Conservation (phyloP, 2,113 vertebrate genomes). For the Sclerurus mexicanus region DNA sequence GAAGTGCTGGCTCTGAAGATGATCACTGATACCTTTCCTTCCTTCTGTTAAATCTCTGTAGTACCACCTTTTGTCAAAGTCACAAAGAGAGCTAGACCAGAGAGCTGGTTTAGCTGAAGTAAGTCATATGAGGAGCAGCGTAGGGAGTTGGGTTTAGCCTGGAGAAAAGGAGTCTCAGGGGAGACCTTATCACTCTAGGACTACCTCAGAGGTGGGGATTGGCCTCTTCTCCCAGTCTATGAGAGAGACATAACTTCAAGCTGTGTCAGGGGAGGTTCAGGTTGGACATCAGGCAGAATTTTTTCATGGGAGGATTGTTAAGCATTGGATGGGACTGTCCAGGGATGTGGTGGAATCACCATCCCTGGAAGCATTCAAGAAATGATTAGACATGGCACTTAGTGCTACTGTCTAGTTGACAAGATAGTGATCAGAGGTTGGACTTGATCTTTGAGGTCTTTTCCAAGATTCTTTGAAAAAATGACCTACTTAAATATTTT, state of each 20-base stretch:
- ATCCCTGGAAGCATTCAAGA: background rate
- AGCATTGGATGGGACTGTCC: background rate
- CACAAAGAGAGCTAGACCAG: background rate
- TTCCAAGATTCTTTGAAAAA: background rate
- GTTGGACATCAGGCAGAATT: background rate
- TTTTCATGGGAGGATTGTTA: background rate
- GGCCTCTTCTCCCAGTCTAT: background rate
- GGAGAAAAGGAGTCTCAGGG: background rate
- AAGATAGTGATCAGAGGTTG: background rate
- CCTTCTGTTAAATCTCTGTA: background rate
- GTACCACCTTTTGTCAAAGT: background rate
- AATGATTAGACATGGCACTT: background rate
- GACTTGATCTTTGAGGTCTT: background rate
- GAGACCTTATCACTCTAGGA: background rate
- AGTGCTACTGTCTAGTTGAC: background rate
- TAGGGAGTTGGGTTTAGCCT: background rate
- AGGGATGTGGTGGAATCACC: background rate
- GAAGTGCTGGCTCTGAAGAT: background rate
- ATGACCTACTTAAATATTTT: background rate
- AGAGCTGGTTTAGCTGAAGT: background rate
- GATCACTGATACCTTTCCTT: background rate
- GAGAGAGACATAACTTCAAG: background rate
- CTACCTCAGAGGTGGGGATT: background rate
- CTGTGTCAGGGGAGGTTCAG: background rate
- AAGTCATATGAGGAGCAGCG: rapidly evolving